Base-by-base conservation (phyloP, 2,797 vertebrate genomes). In the Manis crassicaudata region DNA sequence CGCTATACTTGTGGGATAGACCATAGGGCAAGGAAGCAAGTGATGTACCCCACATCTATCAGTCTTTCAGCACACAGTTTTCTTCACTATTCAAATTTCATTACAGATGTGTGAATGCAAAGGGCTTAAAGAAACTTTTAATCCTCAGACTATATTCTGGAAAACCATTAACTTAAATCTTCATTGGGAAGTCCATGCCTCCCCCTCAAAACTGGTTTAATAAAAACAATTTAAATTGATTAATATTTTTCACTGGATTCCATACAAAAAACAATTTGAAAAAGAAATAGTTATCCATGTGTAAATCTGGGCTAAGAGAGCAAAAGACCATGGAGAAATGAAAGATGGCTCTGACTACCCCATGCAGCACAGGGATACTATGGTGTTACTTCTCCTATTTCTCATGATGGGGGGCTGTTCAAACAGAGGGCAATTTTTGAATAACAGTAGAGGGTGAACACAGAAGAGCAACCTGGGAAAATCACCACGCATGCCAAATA, bases 261-360 rank as follows among this genome's bases (percentile, higher is more conserved):
- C 72, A 97, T 92, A 73, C 46, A 92, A 60, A 75, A 83, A 85
- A 75, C 1, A 90, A 87, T 35, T 95, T 89, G 37, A 32, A 87
- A 89, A 77, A 90, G 60, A 95, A 95, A 94, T 80, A 67, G 52
- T 79, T 92, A 46, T 89, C 32, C 46, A 35, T 82, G 72, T 96
- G 86, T 97, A 95, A 94, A 95, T 96, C 88, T 92, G 76, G 54
- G 91, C 96, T 95, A 97, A 97, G 35, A 8, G 79, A 97, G 79
- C 91, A 97, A 96, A 97, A 97, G 92, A 96, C 6, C 4, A 56
- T 88, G 62, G 89, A 96, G 95, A 92, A 83, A 80, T 58, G 89
- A 91, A 93, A 96, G 84, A 95, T 84, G 87, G 87, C 77, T 96
- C 54, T 54, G 17, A 65, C 43, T 92, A 58, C 68, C 92, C 93